Conservation (phyloP, 2,797 vertebrate species). For the Mastacembelus armatus region DNA sequence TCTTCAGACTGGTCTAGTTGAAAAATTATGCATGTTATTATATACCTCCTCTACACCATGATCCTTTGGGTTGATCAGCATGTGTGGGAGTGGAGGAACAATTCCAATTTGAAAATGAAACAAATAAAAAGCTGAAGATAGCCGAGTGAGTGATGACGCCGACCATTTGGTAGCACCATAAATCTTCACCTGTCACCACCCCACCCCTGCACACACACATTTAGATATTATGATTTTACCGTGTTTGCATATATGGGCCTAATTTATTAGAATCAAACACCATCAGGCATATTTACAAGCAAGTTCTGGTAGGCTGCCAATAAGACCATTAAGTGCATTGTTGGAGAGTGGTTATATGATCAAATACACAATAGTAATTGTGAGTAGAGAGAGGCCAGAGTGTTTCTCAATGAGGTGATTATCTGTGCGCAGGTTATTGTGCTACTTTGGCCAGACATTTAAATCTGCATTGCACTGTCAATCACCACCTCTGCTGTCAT, state of each 20-base stretch:
- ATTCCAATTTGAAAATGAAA: slow-evolving; percentile 79
- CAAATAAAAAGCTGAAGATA: slow-evolving; percentile 79
- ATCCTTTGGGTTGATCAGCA: slow-evolving; percentile 74
- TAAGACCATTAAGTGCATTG: slow-evolving; percentile 85
- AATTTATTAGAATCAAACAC: slow-evolving; percentile 86
- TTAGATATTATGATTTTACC: slow-evolving; percentile 77
- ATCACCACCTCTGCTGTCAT: slow-evolving; percentile 55
- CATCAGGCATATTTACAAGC: slow-evolving; percentile 85
- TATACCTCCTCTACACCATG: slow-evolving; percentile 59
- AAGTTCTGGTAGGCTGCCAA: slow-evolving; percentile 81
- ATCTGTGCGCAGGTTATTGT: slow-evolving; percentile 79
- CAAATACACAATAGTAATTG: slow-evolving; percentile 86
- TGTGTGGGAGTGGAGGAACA: slow-evolving; percentile 63
- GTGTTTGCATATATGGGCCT: slow-evolving; percentile 79
- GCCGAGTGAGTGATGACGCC: slow-evolving; percentile 83
- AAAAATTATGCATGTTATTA: slow-evolving; percentile 74
- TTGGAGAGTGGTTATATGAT: slow-evolving; percentile 83
- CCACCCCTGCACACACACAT: slow-evolving; percentile 59
- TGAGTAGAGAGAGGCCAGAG: slow-evolving; percentile 79
- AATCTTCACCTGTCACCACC: slow-evolving; percentile 67
- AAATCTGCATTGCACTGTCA: slow-evolving; percentile 67
- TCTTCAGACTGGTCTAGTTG: slow-evolving; percentile 51
- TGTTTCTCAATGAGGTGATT: slow-evolving; percentile 83
- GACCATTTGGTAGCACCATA: slow-evolving; percentile 75
- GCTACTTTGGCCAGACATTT: slow-evolving; percentile 69